phyloP scores from a whole-genome alignment of 2,113 vertebrate genomes.

The Malurus alboscapulatus region DNA sequence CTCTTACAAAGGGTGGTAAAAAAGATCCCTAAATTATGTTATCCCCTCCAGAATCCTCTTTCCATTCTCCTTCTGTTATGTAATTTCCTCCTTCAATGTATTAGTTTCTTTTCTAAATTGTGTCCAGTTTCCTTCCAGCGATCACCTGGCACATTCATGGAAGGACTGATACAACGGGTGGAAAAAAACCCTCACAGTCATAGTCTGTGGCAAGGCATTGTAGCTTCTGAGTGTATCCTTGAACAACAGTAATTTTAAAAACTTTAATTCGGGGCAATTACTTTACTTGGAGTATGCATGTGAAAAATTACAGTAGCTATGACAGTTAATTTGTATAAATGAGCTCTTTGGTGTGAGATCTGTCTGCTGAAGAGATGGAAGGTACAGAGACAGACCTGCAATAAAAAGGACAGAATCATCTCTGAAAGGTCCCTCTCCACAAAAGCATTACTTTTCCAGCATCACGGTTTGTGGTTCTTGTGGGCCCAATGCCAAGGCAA shows the following conservation, averaged over 20 bases:
- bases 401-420: neutral
- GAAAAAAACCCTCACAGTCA: neutral
- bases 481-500: neutral
- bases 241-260: neutral
- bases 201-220: neutral
- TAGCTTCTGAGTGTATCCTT: neutral
- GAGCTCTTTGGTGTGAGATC: neutral
- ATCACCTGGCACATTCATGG: neutral
- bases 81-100: neutral
- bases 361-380: neutral
- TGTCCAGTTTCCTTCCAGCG: neutral
- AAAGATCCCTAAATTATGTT: neutral
- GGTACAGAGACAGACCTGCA: neutral
- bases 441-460: neutral
- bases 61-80: neutral
- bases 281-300: neutral
- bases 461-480: neutral
- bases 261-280: neutral
- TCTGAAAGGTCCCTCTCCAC: neutral
- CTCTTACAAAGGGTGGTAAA: neutral
- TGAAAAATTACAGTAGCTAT: neutral
- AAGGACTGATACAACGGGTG: neutral
- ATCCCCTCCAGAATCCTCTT: neutral
- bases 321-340: neutral
- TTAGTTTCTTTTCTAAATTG: neutral